These are phyloP conservation scores for Sinohyriopsis cumingii DNA, from an alignment of 2,888 invertebrate species.

Conservation along the genomic window DNA sequence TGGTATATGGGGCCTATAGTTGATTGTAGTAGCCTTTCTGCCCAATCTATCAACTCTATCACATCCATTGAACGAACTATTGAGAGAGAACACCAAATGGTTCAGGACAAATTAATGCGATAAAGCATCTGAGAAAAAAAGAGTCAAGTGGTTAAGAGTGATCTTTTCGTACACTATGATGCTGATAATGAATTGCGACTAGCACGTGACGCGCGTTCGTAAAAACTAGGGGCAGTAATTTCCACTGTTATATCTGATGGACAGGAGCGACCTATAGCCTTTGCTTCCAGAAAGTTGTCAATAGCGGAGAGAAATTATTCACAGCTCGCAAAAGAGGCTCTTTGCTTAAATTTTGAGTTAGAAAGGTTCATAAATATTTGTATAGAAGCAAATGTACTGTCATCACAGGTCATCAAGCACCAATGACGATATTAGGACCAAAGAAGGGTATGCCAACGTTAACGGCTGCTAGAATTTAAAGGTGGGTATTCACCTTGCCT, in stretches of 20 bases:
- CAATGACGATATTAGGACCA: constrained; percentile 58
- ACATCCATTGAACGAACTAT: background rate
- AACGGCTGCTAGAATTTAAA: constrained; percentile 53
- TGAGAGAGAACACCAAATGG: constrained; percentile 10
- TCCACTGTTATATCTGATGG: constrained; percentile 16
- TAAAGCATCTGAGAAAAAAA: constrained; percentile 9
- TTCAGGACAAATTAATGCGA: constrained; percentile 1
- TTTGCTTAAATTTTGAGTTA: constrained; percentile 65
- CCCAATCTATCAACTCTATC: constrained; percentile 20
- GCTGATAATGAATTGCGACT: constrained; percentile 17
- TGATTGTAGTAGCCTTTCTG: constrained; percentile 5
- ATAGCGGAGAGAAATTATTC: constrained; percentile 67
- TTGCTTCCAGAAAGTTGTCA: constrained; percentile 59
- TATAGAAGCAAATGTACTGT: constrained; percentile 58
- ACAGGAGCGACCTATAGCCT: constrained; percentile 19
- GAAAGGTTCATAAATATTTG: constrained; percentile 29
- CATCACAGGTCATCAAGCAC: constrained; percentile 63
- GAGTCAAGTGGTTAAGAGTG: constrained; percentile 5
- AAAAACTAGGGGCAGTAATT: constrained; percentile 62
- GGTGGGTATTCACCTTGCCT: constrained; percentile 56
- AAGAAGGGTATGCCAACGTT: constrained; percentile 50
- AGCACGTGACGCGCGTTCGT: constrained; percentile 52
- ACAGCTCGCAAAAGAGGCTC: constrained; percentile 68
- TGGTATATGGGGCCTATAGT: background rate
- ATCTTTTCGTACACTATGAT: constrained; percentile 12